Evolutionary conservation across 1,140 invertebrate species (phyloP).

Genomic region (Mactra quadrangularis): DNA sequence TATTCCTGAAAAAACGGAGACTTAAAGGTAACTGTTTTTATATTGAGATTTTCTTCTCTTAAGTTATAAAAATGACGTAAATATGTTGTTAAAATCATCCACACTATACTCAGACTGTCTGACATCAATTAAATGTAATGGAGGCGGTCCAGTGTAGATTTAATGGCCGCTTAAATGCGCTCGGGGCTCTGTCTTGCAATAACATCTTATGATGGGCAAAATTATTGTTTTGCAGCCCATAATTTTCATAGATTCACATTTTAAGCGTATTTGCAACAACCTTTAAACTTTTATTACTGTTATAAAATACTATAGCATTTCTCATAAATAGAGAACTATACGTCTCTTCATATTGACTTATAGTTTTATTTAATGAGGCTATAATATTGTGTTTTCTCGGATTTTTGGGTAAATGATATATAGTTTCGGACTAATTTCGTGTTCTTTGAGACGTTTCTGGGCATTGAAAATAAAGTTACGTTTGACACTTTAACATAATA

Average conservation of each 20-base stretch:
- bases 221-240: conserved; percentile 58
- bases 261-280: conserved; percentile 43
- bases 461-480: conserved; percentile 29
- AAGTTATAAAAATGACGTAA: conserved; percentile 49
- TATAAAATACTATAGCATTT: conserved; percentile 57
- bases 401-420: conserved; percentile 37
- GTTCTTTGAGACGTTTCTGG: not conserved
- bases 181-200: conserved; percentile 40
- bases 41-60: conserved; percentile 45
- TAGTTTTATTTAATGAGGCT: conserved; percentile 45
- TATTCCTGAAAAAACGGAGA: conserved; percentile 16
- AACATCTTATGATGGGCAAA: conserved; percentile 55
- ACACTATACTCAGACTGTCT: conserved; percentile 28
- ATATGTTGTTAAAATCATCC: conserved; percentile 52
- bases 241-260: conserved; percentile 51
- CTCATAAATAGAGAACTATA: conserved; percentile 49
- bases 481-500: conserved; percentile 26
- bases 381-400: conserved; percentile 47
- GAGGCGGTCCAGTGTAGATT: conserved; percentile 48
- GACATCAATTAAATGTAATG: conserved; percentile 43
- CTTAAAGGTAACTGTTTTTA: conserved; percentile 40
- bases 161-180: conserved; percentile 53
- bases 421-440: conserved; percentile 14
- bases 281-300: conserved; percentile 54
- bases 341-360: conserved; percentile 38